phyloP scores from a whole-genome alignment of 2,888 invertebrate genomes.

The Iselma pallidipennis region DNA sequence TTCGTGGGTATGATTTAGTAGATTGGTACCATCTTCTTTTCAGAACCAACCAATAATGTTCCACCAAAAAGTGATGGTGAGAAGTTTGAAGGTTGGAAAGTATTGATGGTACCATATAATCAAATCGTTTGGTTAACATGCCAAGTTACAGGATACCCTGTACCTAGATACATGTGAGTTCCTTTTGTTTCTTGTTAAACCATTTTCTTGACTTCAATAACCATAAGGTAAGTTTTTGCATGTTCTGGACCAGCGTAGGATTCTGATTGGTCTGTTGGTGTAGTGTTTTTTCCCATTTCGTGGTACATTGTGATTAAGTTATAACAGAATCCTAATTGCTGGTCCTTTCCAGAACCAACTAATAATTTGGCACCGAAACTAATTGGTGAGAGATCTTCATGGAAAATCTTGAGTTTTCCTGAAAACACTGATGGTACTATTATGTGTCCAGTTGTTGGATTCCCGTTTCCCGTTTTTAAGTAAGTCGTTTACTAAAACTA shows the following conservation, averaged over 20 bases:
- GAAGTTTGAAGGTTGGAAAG: constrained; percentile 61
- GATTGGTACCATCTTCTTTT: constrained; percentile 22
- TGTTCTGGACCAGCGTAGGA: constrained; percentile 38
- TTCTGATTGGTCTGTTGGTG: constrained; percentile 39
- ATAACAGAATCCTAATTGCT: constrained; percentile 40
- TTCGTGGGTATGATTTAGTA: not conserved
- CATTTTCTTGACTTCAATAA: not conserved
- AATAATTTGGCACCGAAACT: constrained; percentile 57
- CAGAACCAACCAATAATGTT: constrained; percentile 64
- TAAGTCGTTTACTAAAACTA: constrained; percentile 56
- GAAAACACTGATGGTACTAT: constrained; percentile 62
- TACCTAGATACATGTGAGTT: constrained; percentile 35
- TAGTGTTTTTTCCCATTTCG: constrained; percentile 7
- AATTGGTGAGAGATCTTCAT: constrained; percentile 57
- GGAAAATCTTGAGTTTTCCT: constrained; percentile 65
- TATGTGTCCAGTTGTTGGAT: constrained; percentile 72
- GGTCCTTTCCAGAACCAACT: constrained; percentile 57
- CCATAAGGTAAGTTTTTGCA: constrained; percentile 31
- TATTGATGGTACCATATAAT: constrained; percentile 59
- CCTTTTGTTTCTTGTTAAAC: not conserved
- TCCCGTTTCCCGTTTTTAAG: constrained; percentile 73
- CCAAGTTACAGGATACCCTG: constrained; percentile 61
- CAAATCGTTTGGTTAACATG: constrained; percentile 66
- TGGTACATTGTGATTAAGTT: constrained; percentile 5
- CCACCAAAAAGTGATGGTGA: constrained; percentile 63